Evolutionary conservation across 1,140 invertebrate species (phyloP).

Genomic region (Zaprionus gabonicus): DNA sequence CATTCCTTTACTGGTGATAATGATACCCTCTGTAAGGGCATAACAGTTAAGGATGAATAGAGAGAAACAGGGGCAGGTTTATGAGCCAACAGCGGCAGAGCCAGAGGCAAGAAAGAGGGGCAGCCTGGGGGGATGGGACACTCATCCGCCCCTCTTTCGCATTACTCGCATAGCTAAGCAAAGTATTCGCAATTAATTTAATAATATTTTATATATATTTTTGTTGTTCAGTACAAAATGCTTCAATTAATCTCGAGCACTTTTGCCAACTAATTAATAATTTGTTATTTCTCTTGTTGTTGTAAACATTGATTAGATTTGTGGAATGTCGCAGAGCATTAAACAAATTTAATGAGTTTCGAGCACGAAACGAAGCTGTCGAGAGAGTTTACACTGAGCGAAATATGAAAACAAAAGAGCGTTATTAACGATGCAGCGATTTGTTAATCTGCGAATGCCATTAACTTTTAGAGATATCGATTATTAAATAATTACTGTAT

Average conservation of each 20-base stretch:
- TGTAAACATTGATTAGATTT: slow-evolving; percentile 2
- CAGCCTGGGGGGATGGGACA: too few relatives aligned
- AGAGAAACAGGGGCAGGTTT: too few relatives aligned
- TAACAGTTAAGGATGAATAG: too few relatives aligned
- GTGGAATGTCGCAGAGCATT: slow-evolving; percentile 1
- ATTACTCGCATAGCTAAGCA: slow-evolving; percentile 6
- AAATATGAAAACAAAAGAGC: slow-evolving; percentile 10
- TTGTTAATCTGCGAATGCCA: background rate
- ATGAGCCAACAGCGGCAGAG: too few relatives aligned
- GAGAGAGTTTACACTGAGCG: slow-evolving; percentile 2
- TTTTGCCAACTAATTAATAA: slow-evolving; percentile 55
- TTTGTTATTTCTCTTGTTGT: slow-evolving; percentile 5
- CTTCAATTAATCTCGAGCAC: slow-evolving; percentile 34
- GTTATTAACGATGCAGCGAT: background rate
- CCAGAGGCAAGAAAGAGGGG: too few relatives aligned
- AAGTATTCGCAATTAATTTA: slow-evolving; percentile 41
- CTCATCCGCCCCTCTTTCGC: background rate
- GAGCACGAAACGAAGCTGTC: slow-evolving; percentile 25
- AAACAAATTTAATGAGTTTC: slow-evolving; percentile 46
- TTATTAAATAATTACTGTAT: background rate
- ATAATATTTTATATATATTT: background rate
- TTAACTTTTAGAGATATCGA: background rate
- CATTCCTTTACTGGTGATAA: too few relatives aligned
- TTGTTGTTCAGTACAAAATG: slow-evolving; percentile 49
- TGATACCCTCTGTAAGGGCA: too few relatives aligned